A percentile compares a stretch with the other conserved stretches of the same genome.
Conservation (phyloP, 2,113 vertebrate species). For the Leptosomus discolor region DNA sequence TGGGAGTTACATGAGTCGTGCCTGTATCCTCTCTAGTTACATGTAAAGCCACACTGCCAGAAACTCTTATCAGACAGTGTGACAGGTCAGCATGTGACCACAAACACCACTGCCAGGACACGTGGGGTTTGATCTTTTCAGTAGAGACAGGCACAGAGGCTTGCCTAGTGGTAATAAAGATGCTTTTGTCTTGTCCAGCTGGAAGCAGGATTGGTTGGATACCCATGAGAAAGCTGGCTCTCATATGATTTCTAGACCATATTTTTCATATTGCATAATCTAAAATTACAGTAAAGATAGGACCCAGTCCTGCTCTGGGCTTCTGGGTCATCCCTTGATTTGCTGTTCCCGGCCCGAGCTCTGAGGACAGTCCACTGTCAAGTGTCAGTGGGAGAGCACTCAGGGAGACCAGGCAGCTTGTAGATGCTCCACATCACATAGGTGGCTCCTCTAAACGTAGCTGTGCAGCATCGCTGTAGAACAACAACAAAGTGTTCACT, state of each 20-base stretch:
- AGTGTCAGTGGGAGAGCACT: background rate
- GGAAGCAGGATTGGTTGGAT: background rate
- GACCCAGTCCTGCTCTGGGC: background rate
- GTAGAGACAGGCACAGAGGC: background rate
- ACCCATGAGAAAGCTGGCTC: background rate
- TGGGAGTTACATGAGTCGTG: background rate
- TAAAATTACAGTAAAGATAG: background rate
- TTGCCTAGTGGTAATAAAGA: background rate
- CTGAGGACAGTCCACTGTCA: background rate
- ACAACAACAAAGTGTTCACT: fast-evolving
- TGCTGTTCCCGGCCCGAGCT: background rate
- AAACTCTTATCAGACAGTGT: background rate
- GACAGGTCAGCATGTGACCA: slow-evolving; percentile 26
- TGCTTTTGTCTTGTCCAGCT: slow-evolving; percentile 30
- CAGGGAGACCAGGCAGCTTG: background rate
- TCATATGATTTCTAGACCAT: slow-evolving; percentile 6
- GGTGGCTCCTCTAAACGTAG: background rate
- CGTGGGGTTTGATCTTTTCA: background rate
- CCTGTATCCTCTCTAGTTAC: background rate
- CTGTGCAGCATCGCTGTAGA: background rate
- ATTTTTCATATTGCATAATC: background rate
- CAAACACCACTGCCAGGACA: background rate
- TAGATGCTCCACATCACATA: background rate
- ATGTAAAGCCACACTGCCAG: background rate
- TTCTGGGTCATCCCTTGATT: background rate